Evolutionary conservation across 2,113 vertebrate genomes (phyloP).

Genomic region (Antigone vipio): DNA sequence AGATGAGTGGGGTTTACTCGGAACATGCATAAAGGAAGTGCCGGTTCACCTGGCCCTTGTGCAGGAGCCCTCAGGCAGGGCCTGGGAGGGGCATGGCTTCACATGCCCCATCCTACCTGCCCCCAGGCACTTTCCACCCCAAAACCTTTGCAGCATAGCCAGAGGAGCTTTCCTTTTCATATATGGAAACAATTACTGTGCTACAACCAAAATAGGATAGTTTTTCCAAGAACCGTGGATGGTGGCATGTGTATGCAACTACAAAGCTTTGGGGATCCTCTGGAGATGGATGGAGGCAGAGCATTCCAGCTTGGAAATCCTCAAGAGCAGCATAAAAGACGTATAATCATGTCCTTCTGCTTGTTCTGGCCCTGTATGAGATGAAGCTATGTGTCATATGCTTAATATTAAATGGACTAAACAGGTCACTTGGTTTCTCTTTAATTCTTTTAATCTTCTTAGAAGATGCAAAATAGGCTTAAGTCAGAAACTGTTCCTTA

Average conservation of each 20-base stretch:
- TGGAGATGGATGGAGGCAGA: neutral
- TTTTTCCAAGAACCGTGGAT: neutral
- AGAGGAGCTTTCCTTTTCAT: neutral
- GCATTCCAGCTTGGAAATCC: neutral
- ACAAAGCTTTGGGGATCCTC: neutral
- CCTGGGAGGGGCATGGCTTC: neutral
- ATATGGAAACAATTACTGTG: neutral
- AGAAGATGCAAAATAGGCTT: conserved; percentile 30
- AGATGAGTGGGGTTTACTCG: neutral
- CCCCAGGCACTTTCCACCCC: neutral
- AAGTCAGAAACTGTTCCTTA: conserved; percentile 4
- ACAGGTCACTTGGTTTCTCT: neutral
- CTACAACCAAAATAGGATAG: neutral
- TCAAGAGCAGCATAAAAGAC: neutral
- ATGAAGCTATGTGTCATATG: neutral
- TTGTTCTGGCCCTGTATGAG: neutral
- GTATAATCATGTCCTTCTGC: neutral
- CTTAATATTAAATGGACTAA: neutral
- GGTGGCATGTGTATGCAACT: neutral
- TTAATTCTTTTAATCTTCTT: conserved; percentile 48
- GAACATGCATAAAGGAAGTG: neutral
- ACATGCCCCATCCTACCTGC: neutral
- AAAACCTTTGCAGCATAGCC: neutral
- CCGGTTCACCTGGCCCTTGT: neutral
- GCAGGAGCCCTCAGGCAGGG: neutral